phyloP scores from a whole-genome alignment of 2,113 vertebrate genomes.

The Semnornis frantzii region DNA sequence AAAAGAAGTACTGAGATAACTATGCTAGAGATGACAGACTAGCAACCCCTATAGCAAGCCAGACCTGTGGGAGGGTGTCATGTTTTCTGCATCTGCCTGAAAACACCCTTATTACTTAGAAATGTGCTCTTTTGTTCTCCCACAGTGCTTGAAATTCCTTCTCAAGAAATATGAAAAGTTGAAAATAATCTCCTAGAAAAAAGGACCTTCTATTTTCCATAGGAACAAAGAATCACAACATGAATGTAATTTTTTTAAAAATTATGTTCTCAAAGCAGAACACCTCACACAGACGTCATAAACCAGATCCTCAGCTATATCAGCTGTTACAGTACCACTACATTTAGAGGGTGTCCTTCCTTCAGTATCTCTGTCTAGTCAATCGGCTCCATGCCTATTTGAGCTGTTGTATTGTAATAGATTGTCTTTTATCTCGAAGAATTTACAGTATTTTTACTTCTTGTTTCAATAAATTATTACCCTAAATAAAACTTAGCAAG shows the following conservation, averaged over 20 bases:
- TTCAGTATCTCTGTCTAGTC: background rate
- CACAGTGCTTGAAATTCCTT: conserved; percentile 40
- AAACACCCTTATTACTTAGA: background rate
- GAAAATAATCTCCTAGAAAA: conserved; percentile 32
- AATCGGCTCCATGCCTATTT: background rate
- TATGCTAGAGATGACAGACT: conserved; percentile 37
- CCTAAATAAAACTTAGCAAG: background rate
- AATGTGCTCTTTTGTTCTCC: conserved; percentile 41
- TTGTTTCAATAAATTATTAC: background rate
- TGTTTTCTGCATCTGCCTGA: conserved; percentile 11
- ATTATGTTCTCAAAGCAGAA: background rate
- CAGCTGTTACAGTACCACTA: background rate
- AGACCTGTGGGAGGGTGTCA: background rate
- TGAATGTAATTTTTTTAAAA: background rate
- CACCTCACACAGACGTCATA: background rate
- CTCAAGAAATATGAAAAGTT: conserved; percentile 22
- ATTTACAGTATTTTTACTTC: background rate
- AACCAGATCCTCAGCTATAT: background rate
- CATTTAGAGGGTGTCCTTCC: background rate
- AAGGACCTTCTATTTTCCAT: conserved; percentile 15
- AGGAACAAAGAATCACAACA: conserved; percentile 49
- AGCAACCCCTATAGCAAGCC: background rate
- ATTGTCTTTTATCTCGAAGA: background rate
- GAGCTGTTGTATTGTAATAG: background rate
- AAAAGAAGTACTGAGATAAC: conserved; percentile 36